Base-by-base conservation (phyloP, 2,113 vertebrate genomes). In the Lanius collurio region DNA sequence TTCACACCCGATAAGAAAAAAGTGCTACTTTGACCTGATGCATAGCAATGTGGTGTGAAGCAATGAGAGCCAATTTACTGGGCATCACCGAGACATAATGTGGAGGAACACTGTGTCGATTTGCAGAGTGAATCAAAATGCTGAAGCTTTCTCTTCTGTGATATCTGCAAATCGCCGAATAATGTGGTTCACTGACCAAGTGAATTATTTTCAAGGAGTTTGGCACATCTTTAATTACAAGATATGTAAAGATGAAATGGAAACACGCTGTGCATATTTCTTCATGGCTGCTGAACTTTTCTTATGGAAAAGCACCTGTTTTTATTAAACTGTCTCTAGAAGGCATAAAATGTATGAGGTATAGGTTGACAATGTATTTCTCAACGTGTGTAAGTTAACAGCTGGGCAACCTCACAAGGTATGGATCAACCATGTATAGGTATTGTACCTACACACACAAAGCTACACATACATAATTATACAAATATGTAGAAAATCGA, bases 161-260 rank as follows among this genome's bases (percentile, higher is more conserved):
- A 33, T 96, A 95, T 90, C 94, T 84, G 93, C 83, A 93, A 94
- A 96, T 96, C 60, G 1, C 73, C 10, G 88, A 82, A 92, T 96
- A 97, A 81, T 46, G 90, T 92, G 96, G 88, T 96, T 96, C 94
- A 96, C 96, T 94, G 95, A 90, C 90, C 95, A 96, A 90, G 93
- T 71, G 95, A 95, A 92, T 96, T 93, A 92, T 96, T 96, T 93
- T 46, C 86, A 42, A 87, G 83, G 64, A 69, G 69, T 84, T 65
- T 95, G 96, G 83, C 95, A 96, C 95, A 94, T 96, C 92, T 94
- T 94, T 97, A 97, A 97, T 96, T 96, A 96, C 90, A 87, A 93
- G 86, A 95, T 96, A 95, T 96, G 95, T 96, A 95, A 96, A 96
- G 90, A 96, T 75, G 92, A 96, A 96, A 96, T 96, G 57, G 94